Evolutionary conservation across 1,140 invertebrate genomes (phyloP), one percentile per base, ranked within the genome.

Genomic region (Rhynchophorus ferrugineus): DNA sequence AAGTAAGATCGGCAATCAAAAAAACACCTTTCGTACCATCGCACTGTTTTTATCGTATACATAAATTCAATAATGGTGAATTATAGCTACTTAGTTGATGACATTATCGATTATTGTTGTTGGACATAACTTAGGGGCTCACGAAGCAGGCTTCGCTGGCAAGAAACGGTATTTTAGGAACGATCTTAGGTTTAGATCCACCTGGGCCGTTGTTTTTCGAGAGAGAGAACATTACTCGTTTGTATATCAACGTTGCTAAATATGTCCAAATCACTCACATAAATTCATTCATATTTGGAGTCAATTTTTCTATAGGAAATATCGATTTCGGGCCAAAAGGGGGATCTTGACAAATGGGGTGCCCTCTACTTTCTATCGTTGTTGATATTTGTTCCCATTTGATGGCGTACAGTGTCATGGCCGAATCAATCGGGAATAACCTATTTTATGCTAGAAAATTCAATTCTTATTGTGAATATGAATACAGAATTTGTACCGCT

Each of bases 271-370:
- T 81, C 1, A 74, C 84, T 29, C 83, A 85, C 61, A 79, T 81
- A 0, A 79, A 81, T 59, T 75, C 69, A 59, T 68, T 75, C 49
- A 49, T 76, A 49, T 70, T 84, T 20, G 82, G 79, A 2, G 80
- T 82, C 57, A 65, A 68, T 22, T 75, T 73, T 1, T 74, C 78
- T 0, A 63, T 83, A 42, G 82, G 82, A 3, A 76, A 84, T 61
- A 79, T 77, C 29, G 84, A 88, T 67, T 87, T 84, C 62, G 84
- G 80, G 65, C 79, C 81, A 9, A 85, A 85, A 61, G 82, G 81
- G 21, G 82, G 80, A 3, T 69, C 66, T 1, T 58, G 69, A 5
- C 86, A 89, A 62, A 79, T 82, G 3, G 86, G 85, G 1, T 89
- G 87, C 49, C 64, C 61, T 1, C n/a, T n/a, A n/a, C n/a, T n/a